Evolutionary conservation across 92 coral and sea anemone genomes (phyloP).

Genomic region (Siderastrea siderea): DNA sequence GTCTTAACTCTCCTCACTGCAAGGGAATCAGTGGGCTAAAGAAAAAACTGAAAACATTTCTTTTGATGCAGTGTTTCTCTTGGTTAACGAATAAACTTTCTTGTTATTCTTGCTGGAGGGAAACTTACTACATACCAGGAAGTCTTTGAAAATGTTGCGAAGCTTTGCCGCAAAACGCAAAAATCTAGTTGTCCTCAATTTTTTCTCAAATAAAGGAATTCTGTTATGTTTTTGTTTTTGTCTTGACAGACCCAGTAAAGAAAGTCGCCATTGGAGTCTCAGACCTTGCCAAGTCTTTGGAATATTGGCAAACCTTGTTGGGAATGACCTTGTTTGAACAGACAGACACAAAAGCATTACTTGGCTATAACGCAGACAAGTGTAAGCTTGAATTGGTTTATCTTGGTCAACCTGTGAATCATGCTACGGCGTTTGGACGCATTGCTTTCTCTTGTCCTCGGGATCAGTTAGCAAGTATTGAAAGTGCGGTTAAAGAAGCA

Average conservation of each 20-base stretch:
- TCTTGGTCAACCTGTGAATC: conserved; percentile 82
- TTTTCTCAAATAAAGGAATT: too few species aligned
- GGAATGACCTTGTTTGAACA: conserved; percentile 88
- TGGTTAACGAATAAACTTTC: too few species aligned
- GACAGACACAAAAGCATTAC: conserved; percentile 73
- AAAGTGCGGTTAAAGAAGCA: conserved; percentile 68
- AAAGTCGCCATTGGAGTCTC: conserved; percentile 92
- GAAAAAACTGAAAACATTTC: too few species aligned
- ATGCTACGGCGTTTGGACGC: conserved; percentile 95
- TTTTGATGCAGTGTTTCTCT: too few species aligned
- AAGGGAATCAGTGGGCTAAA: too few species aligned
- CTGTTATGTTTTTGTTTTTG: neutral
- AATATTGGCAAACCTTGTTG: conserved; percentile 85
- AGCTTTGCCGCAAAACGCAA: too few species aligned
- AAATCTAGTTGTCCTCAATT: too few species aligned
- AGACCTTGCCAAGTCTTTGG: conserved; percentile 75
- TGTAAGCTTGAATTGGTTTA: conserved; percentile 91
- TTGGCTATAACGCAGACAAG: conserved; percentile 83
- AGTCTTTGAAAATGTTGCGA: too few species aligned
- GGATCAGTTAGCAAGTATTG: conserved; percentile 79
- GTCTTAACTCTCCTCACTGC: too few species aligned
- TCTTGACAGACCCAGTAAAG: conserved; percentile 81
- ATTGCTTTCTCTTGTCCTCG: conserved; percentile 97
- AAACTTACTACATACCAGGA: too few species aligned
- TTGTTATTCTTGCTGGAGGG: too few species aligned